Evolutionary conservation across 1,140 invertebrate species (phyloP).

Genomic region (Drosophila novamexicana): DNA sequence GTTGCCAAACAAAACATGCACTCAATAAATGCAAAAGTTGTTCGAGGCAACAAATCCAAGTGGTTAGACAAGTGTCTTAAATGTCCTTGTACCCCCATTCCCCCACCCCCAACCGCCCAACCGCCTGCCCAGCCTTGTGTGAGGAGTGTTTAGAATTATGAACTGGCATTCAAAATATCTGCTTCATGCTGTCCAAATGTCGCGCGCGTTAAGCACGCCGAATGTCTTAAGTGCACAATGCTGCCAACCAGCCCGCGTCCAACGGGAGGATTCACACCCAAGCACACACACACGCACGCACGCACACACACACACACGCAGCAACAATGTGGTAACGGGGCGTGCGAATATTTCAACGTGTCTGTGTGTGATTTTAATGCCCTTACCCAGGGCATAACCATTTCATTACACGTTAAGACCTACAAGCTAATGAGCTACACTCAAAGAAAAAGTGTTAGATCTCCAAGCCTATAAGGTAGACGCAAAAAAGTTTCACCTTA

Average conservation of each 20-base stretch:
- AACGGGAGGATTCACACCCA: background rate
- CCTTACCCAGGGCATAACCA: background rate
- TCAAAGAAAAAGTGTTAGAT: no score
- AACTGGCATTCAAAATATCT: slow-evolving; percentile 37
- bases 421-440: background rate
- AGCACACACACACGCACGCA: background rate
- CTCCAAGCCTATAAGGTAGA: no score
- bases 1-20: slow-evolving; percentile 1
- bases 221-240: slow-evolving; percentile 49
- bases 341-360: slow-evolving; percentile 53
- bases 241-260: background rate
- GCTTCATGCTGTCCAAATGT: slow-evolving; percentile 37
- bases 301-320: slow-evolving; percentile 4
- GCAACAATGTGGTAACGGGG: slow-evolving; percentile 37
- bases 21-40: background rate
- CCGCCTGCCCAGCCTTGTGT: background rate
- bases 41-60: background rate
- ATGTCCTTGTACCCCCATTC: background rate
- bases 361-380: slow-evolving; percentile 33
- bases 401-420: background rate
- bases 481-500: no score
- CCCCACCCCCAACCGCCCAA: background rate
- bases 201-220: slow-evolving; percentile 25
- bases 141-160: slow-evolving; percentile 19
- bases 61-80: slow-evolving; percentile 9